phyloP scores from a whole-genome alignment of 2,888 invertebrate genomes.

The Drosophila falleni region DNA sequence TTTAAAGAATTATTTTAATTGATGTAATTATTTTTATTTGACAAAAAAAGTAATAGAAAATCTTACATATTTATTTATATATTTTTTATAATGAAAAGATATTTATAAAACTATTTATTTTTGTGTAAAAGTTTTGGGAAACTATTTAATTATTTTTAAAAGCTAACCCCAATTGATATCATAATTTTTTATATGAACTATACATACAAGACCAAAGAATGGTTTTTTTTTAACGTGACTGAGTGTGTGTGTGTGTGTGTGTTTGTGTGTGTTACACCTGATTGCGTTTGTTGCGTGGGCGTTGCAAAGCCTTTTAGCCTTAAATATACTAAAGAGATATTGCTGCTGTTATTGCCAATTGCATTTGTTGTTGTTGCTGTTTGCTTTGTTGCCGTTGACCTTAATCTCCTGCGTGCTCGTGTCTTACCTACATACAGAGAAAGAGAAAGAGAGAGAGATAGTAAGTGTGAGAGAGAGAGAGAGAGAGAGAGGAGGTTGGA shows the following conservation, averaged over 20 bases:
- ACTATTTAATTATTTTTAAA: too few relatives aligned
- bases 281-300: conserved; percentile 9
- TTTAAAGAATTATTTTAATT: too few relatives aligned
- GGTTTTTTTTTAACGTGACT: neutral
- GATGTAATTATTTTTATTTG: too few relatives aligned
- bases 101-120: too few relatives aligned
- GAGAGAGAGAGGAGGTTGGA: neutral
- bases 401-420: conserved; percentile 38
- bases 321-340: conserved; percentile 10
- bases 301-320: conserved; percentile 11
- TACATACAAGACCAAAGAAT: too few relatives aligned
- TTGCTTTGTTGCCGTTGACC: conserved; percentile 44
- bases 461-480: neutral
- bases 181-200: too few relatives aligned
- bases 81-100: too few relatives aligned
- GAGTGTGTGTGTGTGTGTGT: neutral
- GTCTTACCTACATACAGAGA: conserved; percentile 20
- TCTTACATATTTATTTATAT: too few relatives aligned
- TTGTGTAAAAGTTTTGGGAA: too few relatives aligned
- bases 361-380: conserved; percentile 8
- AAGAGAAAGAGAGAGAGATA: neutral
- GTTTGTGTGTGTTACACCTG: neutral
- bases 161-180: too few relatives aligned
- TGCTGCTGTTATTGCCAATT: conserved; percentile 11
- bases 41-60: too few relatives aligned